Base-by-base conservation (phyloP, 2,888 invertebrate genomes). In the Drosophila neutralis region DNA sequence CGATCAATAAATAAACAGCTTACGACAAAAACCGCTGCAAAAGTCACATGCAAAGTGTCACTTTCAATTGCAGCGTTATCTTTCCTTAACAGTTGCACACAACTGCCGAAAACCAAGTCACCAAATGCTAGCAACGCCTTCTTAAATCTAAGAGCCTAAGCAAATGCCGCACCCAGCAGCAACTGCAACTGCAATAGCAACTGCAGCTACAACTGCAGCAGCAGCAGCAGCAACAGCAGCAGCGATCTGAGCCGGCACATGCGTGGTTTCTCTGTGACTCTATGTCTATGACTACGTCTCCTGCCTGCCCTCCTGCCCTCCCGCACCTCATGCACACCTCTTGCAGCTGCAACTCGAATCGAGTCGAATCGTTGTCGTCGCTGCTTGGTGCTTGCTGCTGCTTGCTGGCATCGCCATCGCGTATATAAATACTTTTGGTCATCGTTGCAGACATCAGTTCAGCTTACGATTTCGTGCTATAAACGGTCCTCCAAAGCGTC, bases 341-440 rank as follows among this genome's bases (percentile, higher is more conserved):
- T 68, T 69, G 78, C 89, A 78, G 76, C 75, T 83, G 84, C 86
- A 88, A 71, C 70, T 57, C 69, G 68, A 67, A 7, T 59, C 73
- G 63, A 67, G 56, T 70, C 61, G 77, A 64, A n/a, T 72, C 54
- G 72, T 29, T 53, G 70, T 42, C 42, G 66, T 8, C 66, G 83
- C 40, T 54, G 75, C 53, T 24, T 1, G 49, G 4, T 27, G 51
- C 64, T 15, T 51, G 75, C 29, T 35, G 80, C 62, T 29, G 77
- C 27, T 21, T 74, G 79, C 74, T 75, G 64, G 65, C 79, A 71
- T 69, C 72, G 75, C 69, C 78, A 80, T 89, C 83, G 92, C 90
- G 91, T 93, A 92, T 92, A 93, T 92, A 93, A 93, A 93, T 91
- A 90, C 91, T 93, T 93, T 93, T 93, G 93, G 92, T 92, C 92